These are phyloP conservation scores for Thamnophis elegans DNA, from an alignment of 2,797 vertebrate genomes.

Conservation along the genomic window DNA sequence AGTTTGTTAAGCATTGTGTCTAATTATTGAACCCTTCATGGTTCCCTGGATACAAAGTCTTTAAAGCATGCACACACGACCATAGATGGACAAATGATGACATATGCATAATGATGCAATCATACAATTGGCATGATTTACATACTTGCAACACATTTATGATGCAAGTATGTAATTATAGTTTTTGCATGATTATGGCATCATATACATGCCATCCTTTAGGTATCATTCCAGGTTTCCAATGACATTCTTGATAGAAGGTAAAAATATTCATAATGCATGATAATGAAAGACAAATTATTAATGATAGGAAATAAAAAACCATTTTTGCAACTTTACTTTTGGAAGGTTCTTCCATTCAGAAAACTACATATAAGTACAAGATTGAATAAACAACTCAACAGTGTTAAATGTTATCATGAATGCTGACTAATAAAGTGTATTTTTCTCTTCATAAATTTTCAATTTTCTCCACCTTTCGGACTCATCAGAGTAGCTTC, in stretches of 20 bases:
- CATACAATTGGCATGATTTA: background rate
- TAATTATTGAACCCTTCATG: background rate
- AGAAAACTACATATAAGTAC: constrained; percentile 19
- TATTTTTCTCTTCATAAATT: background rate
- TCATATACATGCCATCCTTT: background rate
- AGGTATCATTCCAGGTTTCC: background rate
- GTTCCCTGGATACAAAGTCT: constrained; percentile 25
- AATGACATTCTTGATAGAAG: background rate
- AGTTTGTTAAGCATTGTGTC: background rate
- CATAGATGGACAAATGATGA: background rate
- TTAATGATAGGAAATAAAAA: constrained; percentile 33
- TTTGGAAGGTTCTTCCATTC: constrained; percentile 32
- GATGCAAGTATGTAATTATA: background rate
- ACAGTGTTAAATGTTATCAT: constrained; percentile 7
- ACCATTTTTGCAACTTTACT: constrained; percentile 18
- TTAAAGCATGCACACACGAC: background rate
- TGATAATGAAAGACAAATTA: constrained; percentile 24
- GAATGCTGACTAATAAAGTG: background rate
- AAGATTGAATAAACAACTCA: constrained; percentile 24
- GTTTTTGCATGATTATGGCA: background rate
- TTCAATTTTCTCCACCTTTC: constrained; percentile 82
- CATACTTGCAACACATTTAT: background rate
- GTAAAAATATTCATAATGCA: constrained; percentile 47
- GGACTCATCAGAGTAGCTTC: constrained; percentile 95
- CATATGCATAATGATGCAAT: background rate